Base-by-base conservation (phyloP, 2,888 invertebrate species). In the Corbicula japonica region DNA sequence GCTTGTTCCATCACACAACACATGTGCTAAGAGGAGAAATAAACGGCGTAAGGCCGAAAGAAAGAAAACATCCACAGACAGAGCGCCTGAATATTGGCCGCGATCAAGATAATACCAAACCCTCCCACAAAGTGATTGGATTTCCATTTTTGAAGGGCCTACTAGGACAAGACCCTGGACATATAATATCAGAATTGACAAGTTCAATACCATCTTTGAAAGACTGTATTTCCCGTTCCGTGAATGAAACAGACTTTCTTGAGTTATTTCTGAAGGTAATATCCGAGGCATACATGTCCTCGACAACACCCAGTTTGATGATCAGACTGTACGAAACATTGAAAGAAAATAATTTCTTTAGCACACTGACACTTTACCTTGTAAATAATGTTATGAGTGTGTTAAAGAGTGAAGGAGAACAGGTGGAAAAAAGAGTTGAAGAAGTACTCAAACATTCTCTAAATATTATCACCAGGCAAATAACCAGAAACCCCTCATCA, bases 401-500 rank as follows among this genome's bases (percentile, higher is more conserved):
- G 4, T n/a, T 15, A 5, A 35, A 52, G 6, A 18, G 23, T 26
- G 65, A 65, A 21, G 66, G 28, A 18, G 6, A 5, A 12, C 15
- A 12, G 15, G 32, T 52, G 5, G 2, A 1, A 23, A 6, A 5
- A 3, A 65, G n/a, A 18, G 18, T 30, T 8, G 26, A 65, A 65
- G 1, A 50, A 26, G 23, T n/a, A 26, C n/a, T 73, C 10, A 41
- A 60, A 21, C 23, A 38, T 21, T 23, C 66, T 15, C 41, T 73
- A 4, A 48, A 10, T 30, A 60, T 73, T 6, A 34, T 65, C 8
- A 38, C 48, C 5, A 35, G 35, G 21, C 58, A 65, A 30, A n/a
- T 65, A 41, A 34, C 58, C 21, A 65, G 50, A 30, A 73, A 73
- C 23, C 73, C 73, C 0, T 73, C 73, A 18, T 73, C 73, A 0